Conservation (phyloP, 2,797 vertebrate genomes). For the Philypnodon macrostomus region DNA sequence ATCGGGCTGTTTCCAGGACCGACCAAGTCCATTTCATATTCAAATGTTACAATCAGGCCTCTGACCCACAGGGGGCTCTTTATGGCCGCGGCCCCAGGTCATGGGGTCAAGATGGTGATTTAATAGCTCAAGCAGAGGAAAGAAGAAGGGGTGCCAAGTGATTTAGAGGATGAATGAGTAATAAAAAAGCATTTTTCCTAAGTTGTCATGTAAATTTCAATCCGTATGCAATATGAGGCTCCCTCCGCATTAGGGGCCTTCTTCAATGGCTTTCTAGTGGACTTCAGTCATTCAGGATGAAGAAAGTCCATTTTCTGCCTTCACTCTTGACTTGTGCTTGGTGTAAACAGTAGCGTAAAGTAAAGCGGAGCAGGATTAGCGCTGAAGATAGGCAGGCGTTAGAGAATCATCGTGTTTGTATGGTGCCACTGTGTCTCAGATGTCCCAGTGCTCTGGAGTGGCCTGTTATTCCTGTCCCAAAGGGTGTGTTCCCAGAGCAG, state of each 20-base stretch:
- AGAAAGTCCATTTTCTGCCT: conserved; percentile 55
- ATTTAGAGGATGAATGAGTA: conserved; percentile 80
- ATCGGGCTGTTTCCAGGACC: conserved; percentile 80
- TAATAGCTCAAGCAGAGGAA: conserved; percentile 77
- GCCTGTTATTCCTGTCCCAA: conserved; percentile 80
- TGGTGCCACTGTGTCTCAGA: conserved; percentile 72
- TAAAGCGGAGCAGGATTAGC: conserved; percentile 41
- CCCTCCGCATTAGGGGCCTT: conserved; percentile 44
- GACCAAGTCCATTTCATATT: conserved; percentile 82
- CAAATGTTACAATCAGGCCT: conserved; percentile 84
- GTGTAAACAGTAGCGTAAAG: conserved; percentile 60
- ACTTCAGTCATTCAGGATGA: conserved; percentile 49
- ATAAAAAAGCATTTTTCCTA: conserved; percentile 81
- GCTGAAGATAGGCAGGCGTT: conserved; percentile 59
- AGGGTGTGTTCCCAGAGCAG: conserved; percentile 69
- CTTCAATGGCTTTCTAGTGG: conserved; percentile 62
- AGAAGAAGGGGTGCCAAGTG: conserved; percentile 70
- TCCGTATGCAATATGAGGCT: conserved; percentile 55
- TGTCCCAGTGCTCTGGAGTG: conserved; percentile 65
- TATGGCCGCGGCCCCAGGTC: conserved; percentile 77
- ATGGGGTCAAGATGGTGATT: conserved; percentile 83
- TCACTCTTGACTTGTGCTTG: conserved; percentile 55
- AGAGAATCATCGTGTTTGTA: conserved; percentile 52
- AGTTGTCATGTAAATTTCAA: conserved; percentile 79
- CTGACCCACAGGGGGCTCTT: conserved; percentile 79